phyloP scores from a whole-genome alignment of 2,113 vertebrate species.

The Chaenocephalus aceratus region DNA sequence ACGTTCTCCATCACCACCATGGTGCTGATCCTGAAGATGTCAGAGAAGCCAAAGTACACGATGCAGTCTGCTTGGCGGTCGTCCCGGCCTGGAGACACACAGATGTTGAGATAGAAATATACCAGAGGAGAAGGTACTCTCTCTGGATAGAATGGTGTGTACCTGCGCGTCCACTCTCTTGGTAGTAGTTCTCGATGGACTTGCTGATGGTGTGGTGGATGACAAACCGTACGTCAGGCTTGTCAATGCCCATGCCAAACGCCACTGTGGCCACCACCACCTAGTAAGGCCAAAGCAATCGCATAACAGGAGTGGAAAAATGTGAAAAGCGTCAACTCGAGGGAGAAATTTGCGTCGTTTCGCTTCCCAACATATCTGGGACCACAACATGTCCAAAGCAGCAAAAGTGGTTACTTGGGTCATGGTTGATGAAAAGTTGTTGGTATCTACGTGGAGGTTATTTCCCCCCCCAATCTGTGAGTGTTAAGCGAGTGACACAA shows the following conservation, averaged over 20 bases:
- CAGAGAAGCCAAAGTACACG: conserved; percentile 93
- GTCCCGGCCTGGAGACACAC: conserved; percentile 88
- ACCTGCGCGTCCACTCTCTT: conserved; percentile 98
- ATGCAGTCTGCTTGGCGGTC: conserved; percentile 93
- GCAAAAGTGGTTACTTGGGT: too few species aligned
- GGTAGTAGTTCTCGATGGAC: conserved; percentile 99
- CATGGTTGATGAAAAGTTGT: too few species aligned
- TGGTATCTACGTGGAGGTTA: too few species aligned
- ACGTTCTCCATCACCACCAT: conserved; percentile 99
- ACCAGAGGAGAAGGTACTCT: background rate
- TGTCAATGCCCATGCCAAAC: conserved; percentile 99
- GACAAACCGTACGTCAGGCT: conserved; percentile 94
- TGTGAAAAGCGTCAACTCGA: too few species aligned
- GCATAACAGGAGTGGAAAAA: background rate
- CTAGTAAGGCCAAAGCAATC: conserved; percentile 68
- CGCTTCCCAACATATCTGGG: too few species aligned
- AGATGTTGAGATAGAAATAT: too few species aligned
- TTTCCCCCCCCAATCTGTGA: too few species aligned
- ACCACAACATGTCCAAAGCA: too few species aligned
- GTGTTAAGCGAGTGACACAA: too few species aligned
- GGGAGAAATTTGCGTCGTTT: too few species aligned
- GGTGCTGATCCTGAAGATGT: conserved; percentile 94
- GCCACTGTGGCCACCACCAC: conserved; percentile 98
- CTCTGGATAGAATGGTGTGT: conserved; percentile 2
- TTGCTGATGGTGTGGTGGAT: conserved; percentile 99